Evolutionary conservation across 2,888 invertebrate genomes (phyloP), one percentile per base, ranked within the genome.

Genomic region (Timandra comae): DNA sequence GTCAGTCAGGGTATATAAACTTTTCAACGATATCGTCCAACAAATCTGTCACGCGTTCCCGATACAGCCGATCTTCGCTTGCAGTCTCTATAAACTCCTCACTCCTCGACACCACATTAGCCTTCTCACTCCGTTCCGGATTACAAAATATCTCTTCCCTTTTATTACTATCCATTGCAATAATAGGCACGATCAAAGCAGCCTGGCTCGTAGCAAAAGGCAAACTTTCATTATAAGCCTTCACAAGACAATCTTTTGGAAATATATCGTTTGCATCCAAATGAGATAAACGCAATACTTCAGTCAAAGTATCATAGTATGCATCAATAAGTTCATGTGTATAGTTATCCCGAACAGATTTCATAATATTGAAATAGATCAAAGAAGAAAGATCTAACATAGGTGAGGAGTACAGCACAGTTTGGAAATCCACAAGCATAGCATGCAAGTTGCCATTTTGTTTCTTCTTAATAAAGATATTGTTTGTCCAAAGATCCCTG

Each of bases 351-450:
- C 90, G 67, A 29, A 86, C 76, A 13, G 62, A 45, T 27, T 65
- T 68, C 1, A 73, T 69, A 1, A 88, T 81, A 49, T 88, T 88
- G n/a, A 90, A 73, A 54, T 87, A 87, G 20, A 91, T 55, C 7
- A 88, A 47, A 2, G 88, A 80, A 7, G 88, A 73, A 7, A 91
- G 54, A 50, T 93, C 93, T 30, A 91, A 73, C 49, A 89, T 87
- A 0, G 92, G 90, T 0, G 91, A 88, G 3, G 86, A 79, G 52
- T 93, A 93, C 7, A 92, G 65, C 0, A 88, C 81, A 27, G 92
- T 77, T 63, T 93, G 93, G 53, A 88, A 93, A 61, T 93, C 93
- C 3, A 93, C 87, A 19, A 93, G 59, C 13, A 89, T 55, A 22
- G 88, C 86, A 2, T 88, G 70, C 2, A 78, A 77, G 3, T 53